These are phyloP conservation scores for Isaurus tuberculatus DNA, from an alignment of 92 coral and sea anemone genomes.

Conservation along the genomic window DNA sequence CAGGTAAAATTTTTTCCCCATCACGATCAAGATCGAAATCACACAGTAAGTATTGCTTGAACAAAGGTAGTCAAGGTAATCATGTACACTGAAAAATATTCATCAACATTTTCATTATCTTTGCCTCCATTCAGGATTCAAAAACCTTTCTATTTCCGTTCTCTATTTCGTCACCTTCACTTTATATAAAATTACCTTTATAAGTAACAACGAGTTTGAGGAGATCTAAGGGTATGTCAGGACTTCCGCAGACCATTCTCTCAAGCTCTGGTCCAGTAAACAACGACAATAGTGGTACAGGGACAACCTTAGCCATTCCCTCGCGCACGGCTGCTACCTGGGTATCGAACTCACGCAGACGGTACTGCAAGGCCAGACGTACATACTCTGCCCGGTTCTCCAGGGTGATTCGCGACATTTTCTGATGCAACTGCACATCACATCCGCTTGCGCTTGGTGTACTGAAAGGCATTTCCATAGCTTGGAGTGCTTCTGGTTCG, in stretches of 20 bases:
- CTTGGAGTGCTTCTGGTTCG: constrained; percentile 91
- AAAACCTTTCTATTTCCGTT: no score
- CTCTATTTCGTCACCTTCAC: not conserved
- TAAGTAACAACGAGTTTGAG: constrained; percentile 96
- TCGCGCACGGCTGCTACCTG: constrained; percentile 95
- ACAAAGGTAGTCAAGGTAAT: no score
- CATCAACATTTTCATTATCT: no score
- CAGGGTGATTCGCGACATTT: constrained; percentile 74
- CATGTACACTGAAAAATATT: no score
- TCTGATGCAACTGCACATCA: constrained; percentile 88
- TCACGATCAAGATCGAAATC: no score
- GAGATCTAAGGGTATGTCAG: constrained; percentile 96
- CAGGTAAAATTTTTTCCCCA: no score
- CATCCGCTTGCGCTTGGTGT: constrained; percentile 99
- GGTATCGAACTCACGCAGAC: constrained; percentile 92
- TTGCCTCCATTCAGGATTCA: no score
- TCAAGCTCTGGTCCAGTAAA: constrained; percentile 98
- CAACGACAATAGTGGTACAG: constrained; percentile 92
- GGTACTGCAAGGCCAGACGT: constrained; percentile 84
- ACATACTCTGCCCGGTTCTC: constrained; percentile 96
- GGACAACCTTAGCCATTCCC: constrained; percentile 98
- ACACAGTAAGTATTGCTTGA: no score
- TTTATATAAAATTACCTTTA: constrained; percentile 57
- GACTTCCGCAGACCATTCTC: constrained; percentile 99
- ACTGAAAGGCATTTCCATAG: constrained; percentile 99